These are phyloP conservation scores for Arenicola marina DNA, from an alignment of 2,888 invertebrate genomes.

Conservation along the genomic window DNA sequence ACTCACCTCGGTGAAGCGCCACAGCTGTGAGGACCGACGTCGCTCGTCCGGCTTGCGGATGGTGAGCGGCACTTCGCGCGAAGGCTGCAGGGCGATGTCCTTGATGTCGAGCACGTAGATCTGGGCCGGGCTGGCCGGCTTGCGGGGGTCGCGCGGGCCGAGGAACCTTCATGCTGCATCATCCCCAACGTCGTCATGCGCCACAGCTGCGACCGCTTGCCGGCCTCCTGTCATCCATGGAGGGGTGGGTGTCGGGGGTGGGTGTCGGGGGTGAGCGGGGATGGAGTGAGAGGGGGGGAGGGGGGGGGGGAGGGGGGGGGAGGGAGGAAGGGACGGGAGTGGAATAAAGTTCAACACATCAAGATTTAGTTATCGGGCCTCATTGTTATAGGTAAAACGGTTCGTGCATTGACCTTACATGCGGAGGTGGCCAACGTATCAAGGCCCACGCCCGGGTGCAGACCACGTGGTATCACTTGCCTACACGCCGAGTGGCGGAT, in stretches of 20 bases:
- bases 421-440: no score
- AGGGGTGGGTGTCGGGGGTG: no score
- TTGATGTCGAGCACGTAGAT: constrained; percentile 61
- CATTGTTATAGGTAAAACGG: no score
- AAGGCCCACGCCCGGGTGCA: no score
- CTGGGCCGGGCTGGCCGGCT: constrained; percentile 41
- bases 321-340: no score
- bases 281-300: neutral
- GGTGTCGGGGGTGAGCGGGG: no score
- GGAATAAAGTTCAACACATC: neutral
- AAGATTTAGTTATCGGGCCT: no score
- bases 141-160: constrained; percentile 63
- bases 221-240: constrained; percentile 46
- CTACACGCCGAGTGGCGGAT: no score
- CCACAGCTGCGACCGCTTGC: constrained; percentile 80
- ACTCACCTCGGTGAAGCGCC: constrained; percentile 66
- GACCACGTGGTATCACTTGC: no score
- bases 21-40: constrained; percentile 86
- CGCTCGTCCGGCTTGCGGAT: constrained; percentile 83
- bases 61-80: constrained; percentile 69
- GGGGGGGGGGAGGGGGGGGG: neutral
- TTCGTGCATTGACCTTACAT: no score
- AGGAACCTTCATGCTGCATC: constrained; percentile 88
- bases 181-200: constrained; percentile 86
- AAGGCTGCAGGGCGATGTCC: constrained; percentile 84